phyloP scores from a whole-genome alignment of 2,888 invertebrate genomes.

The Omphaloscelis lunosa region DNA sequence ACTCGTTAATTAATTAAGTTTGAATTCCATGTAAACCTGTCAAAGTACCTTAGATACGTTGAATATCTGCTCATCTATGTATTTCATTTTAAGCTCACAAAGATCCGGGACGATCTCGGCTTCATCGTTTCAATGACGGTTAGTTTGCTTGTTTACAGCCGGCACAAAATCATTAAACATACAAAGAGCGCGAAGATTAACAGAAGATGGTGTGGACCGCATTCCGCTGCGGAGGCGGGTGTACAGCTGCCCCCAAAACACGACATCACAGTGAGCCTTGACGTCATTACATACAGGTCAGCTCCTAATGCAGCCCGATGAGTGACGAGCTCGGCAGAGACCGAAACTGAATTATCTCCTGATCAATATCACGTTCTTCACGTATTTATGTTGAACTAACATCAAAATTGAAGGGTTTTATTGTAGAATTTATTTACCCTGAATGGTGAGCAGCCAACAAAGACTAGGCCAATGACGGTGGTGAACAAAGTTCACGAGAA shows the following conservation, averaged over 20 bases:
- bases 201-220: background rate
- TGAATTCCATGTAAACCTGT: background rate
- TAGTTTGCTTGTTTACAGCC: background rate
- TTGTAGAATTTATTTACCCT: background rate
- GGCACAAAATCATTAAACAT: background rate
- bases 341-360: background rate
- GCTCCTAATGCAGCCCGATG: background rate
- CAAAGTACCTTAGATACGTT: background rate
- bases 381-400: background rate
- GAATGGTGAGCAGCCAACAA: background rate
- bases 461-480: no score
- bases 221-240: background rate
- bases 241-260: background rate
- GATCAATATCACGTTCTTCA: background rate
- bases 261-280: no score
- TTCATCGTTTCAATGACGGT: background rate
- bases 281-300: background rate
- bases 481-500: background rate
- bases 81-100: background rate
- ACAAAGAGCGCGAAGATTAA: background rate
- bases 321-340: slow-evolving; percentile 8
- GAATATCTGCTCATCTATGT: background rate
- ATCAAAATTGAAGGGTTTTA: background rate
- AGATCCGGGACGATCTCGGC: no score
- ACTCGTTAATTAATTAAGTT: background rate